Base-by-base conservation (phyloP, 2,888 invertebrate species). In the Cryptocheilus praepositus region DNA sequence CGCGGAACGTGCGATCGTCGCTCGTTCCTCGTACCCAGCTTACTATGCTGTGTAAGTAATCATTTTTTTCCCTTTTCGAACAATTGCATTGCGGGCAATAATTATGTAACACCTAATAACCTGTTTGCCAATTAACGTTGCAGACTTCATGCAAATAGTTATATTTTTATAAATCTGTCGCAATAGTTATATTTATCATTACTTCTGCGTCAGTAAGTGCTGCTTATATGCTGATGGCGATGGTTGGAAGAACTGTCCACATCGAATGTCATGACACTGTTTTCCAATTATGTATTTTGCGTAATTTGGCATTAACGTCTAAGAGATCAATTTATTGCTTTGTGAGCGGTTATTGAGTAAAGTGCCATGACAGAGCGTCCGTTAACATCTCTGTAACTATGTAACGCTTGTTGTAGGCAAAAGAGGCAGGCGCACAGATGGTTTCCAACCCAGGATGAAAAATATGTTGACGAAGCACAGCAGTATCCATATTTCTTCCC, bases 371-470 rank as follows among this genome's bases (percentile, higher is more conserved):
- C n/a, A n/a, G n/a, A n/a, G n/a, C 11, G 8, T 7, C 13, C 3
- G 36, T 36, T 36, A 11, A 7, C 1, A 11, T 2, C 1, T 36
- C 15, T 19, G 18, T 13, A 44, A 11, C 53, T n/a, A 64, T 58
- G 45, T 15, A 61, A 55, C 13, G 43, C 44, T 46, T 55, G 13
- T 77, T 65, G 4, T 36, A 77, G 77, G 2, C 70, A 70, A 21
- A 61, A 61, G 21, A 77, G 77, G 7, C 44, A 49, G 0, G 74
- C 0, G 0, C 64, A 69, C 16, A 61, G 57, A 56, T 76, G 76
- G 76, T 1, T 4, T 0, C 68, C 73, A 5, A 25, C 36, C 13
- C 13, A 11, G 36, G 36, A 49, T 49, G 18, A 49, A 19, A 3
- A n/a, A 7, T 49, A 49, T n/a, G 49, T 49, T 5, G 19, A 49